These are phyloP conservation scores for Drosophila pachea DNA, from an alignment of 1,140 invertebrate genomes.

Conservation along the genomic window DNA sequence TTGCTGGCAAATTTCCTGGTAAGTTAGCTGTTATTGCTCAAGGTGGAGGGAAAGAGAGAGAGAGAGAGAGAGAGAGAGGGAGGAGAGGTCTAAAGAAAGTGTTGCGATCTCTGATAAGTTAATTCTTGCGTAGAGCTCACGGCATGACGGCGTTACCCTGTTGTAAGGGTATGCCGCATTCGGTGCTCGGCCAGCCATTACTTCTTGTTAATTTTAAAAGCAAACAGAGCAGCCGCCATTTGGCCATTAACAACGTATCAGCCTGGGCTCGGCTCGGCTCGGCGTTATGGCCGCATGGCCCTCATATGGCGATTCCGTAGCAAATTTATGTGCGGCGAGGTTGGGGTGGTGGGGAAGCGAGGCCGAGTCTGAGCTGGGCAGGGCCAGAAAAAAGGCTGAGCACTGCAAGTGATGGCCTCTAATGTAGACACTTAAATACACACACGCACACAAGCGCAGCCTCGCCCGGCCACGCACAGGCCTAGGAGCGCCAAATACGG, in stretches of 20 bases:
- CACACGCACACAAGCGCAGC: constrained; percentile 12
- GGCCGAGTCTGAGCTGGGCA: not conserved
- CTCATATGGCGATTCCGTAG: constrained; percentile 63
- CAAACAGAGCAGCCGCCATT: constrained; percentile 46
- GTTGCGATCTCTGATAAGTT: too few relatives aligned
- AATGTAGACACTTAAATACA: constrained; percentile 66
- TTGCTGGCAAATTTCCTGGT: too few relatives aligned
- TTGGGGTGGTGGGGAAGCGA: not conserved
- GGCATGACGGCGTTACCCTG: too few relatives aligned
- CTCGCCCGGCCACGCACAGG: constrained; percentile 16
- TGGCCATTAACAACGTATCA: constrained; percentile 68
- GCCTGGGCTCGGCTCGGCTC: constrained; percentile 28
- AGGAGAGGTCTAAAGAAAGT: too few relatives aligned
- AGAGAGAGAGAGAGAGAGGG: too few relatives aligned
- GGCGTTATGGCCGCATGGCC: constrained; percentile 47
- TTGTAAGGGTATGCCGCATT: constrained; percentile 12
- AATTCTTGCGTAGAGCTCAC: too few relatives aligned
- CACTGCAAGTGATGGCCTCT: constrained; percentile 69
- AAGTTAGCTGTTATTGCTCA: too few relatives aligned
- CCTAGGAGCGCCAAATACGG: constrained; percentile 20
- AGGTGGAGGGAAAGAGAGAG: too few relatives aligned
- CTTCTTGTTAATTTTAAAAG: constrained; percentile 65
- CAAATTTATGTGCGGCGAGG: constrained; percentile 59
- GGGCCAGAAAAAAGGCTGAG: constrained; percentile 31
- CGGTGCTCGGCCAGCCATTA: too few relatives aligned